A percentile compares a stretch with the other conserved stretches of the same genome.
Conservation (phyloP, 1,140 invertebrate genomes). For the Brachionus manjavacas region DNA sequence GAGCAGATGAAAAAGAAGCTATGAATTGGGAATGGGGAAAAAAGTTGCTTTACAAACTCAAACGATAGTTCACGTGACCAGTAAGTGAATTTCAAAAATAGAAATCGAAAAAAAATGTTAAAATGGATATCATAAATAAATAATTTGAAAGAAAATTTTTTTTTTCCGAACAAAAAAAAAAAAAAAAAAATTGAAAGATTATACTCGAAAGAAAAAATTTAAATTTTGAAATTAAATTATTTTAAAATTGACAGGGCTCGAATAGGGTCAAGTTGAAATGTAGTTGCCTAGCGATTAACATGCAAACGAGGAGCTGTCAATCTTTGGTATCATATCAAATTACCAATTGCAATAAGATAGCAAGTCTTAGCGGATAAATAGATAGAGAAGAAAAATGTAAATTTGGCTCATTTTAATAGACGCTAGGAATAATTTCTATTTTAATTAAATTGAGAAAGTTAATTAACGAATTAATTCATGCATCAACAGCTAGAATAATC, state of each 20-base stretch:
- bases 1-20: too few species aligned
- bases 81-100: too few species aligned
- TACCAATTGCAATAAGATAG: background rate
- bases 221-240: too few species aligned
- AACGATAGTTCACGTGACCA: too few species aligned
- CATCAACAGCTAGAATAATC: constrained; percentile 34
- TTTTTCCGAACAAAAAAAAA: too few species aligned
- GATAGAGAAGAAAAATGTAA: background rate
- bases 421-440: background rate
- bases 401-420: background rate
- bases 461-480: constrained; percentile 41
- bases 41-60: too few species aligned
- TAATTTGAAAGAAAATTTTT: too few species aligned
- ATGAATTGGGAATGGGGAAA: too few species aligned
- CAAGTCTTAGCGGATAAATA: background rate
- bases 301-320: background rate
- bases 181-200: too few species aligned
- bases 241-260: background rate
- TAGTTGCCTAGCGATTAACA: background rate
- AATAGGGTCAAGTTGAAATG: background rate
- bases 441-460: constrained; percentile 33
- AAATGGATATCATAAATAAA: too few species aligned
- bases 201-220: too few species aligned
- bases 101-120: too few species aligned
- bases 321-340: background rate